phyloP scores from a whole-genome alignment of 2,888 invertebrate species.

The Drosophila mayaguana region DNA sequence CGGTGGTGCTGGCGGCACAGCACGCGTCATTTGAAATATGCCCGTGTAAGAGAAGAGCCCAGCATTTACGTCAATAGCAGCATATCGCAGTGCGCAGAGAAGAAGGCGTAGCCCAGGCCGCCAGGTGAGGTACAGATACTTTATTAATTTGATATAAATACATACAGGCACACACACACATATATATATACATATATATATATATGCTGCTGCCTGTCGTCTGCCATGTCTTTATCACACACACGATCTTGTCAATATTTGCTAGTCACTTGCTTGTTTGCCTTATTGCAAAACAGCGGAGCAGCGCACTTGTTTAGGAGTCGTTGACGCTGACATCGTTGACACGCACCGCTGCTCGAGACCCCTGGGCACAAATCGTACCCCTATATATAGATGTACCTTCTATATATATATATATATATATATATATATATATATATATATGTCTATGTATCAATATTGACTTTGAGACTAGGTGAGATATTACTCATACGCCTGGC shows the following conservation, averaged over 20 bases:
- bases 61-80: constrained; percentile 64
- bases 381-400: constrained; percentile 2
- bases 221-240: constrained; percentile 49
- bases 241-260: constrained; percentile 74
- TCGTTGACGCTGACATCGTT: constrained; percentile 48
- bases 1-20: constrained; percentile 28
- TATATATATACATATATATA: background rate
- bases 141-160: constrained; percentile 41
- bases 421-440: background rate
- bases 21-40: constrained; percentile 73
- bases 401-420: background rate
- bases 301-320: constrained; percentile 67
- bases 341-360: constrained; percentile 4
- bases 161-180: background rate
- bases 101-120: constrained; percentile 17
- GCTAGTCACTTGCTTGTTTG: constrained; percentile 73
- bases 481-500: constrained; percentile 76
- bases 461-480: constrained; percentile 56
- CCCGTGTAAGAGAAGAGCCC: constrained; percentile 54
- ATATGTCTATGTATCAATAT: constrained; percentile 54
- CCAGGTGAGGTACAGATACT: constrained; percentile 28
- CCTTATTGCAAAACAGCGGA: constrained; percentile 55
- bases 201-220: background rate
- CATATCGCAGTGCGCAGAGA: constrained; percentile 12
- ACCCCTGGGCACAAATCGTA: constrained; percentile 27